A percentile compares a stretch with the other conserved stretches of the same genome.
phyloP scores from a whole-genome alignment of 2,113 vertebrate species.

The Protomyctophum bolini region DNA sequence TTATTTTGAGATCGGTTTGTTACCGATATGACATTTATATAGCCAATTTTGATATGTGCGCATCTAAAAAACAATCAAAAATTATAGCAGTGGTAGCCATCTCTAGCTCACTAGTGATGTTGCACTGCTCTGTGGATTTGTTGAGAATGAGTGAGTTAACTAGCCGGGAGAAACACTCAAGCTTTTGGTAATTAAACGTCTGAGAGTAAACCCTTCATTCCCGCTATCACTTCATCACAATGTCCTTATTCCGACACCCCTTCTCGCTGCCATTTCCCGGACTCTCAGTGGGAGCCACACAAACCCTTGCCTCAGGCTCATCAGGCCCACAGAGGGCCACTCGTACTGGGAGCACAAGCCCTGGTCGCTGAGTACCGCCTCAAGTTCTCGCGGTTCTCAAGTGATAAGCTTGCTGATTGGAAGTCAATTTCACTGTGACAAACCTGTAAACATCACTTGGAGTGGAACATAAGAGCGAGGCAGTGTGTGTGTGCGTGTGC shows the following conservation, averaged over 20 bases:
- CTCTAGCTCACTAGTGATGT: slow-evolving; percentile 53
- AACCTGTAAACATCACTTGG: slow-evolving; percentile 66
- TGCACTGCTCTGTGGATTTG: slow-evolving; percentile 56
- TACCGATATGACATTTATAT: no score
- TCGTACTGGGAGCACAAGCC: slow-evolving; percentile 49
- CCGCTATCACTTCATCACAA: slow-evolving; percentile 74
- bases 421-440: slow-evolving; percentile 58
- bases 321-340: slow-evolving; percentile 61
- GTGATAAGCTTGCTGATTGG: slow-evolving; percentile 74
- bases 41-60: no score
- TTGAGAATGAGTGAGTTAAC: slow-evolving; percentile 33
- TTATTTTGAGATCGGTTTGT: not conserved
- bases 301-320: slow-evolving; percentile 60
- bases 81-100: slow-evolving; percentile 15
- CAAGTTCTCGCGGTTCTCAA: slow-evolving; percentile 58
- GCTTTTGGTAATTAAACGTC: slow-evolving; percentile 55
- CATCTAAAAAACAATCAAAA: not conserved
- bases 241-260: slow-evolving; percentile 40
- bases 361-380: slow-evolving; percentile 40
- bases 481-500: not conserved
- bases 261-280: slow-evolving; percentile 23
- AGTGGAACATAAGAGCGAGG: slow-evolving; percentile 32
- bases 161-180: slow-evolving; percentile 54
- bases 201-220: slow-evolving; percentile 71
- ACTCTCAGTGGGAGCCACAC: slow-evolving; percentile 55